Conservation (phyloP, 1,140 invertebrate species). For the Caenorhabditis brenneri region DNA sequence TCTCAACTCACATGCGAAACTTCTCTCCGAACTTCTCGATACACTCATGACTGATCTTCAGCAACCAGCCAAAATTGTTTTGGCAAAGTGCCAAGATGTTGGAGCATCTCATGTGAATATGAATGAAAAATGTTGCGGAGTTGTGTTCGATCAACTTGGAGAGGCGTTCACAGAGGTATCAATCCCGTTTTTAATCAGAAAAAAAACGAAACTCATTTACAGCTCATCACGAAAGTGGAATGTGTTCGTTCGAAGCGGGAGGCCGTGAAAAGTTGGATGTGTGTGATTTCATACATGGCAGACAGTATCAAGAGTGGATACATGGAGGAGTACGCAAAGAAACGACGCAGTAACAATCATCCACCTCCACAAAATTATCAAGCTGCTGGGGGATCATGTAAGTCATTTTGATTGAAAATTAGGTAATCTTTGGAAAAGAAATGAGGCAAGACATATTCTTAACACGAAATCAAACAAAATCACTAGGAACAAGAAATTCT, state of each 20-base stretch:
- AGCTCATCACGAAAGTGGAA: slow-evolving; percentile 52
- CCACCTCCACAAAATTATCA: not conserved
- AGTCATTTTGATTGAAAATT: not conserved
- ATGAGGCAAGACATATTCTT: no score
- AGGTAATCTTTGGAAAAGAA: no score
- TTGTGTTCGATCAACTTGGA: slow-evolving; percentile 52
- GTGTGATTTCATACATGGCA: slow-evolving; percentile 50
- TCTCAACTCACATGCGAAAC: slow-evolving; percentile 46
- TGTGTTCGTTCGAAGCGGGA: slow-evolving; percentile 54
- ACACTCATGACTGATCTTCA: slow-evolving; percentile 47
- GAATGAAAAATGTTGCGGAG: slow-evolving; percentile 49
- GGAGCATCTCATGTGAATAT: slow-evolving; percentile 52
- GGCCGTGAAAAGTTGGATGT: slow-evolving; percentile 56
- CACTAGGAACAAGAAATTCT: no score
- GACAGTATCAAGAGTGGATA: slow-evolving; percentile 57
- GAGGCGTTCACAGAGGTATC: slow-evolving; percentile 52
- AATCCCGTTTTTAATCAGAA: no score
- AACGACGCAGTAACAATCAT: slow-evolving; percentile 12
- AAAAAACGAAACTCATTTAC: not conserved
- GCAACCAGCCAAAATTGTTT: slow-evolving; percentile 49
- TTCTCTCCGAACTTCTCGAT: slow-evolving; percentile 47
- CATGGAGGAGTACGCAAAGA: slow-evolving; percentile 53
- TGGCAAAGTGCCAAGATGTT: slow-evolving; percentile 55
- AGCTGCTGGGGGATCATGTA: not conserved
- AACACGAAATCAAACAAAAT: no score